phyloP scores from a whole-genome alignment of 2,113 vertebrate genomes.

The Passer domesticus region DNA sequence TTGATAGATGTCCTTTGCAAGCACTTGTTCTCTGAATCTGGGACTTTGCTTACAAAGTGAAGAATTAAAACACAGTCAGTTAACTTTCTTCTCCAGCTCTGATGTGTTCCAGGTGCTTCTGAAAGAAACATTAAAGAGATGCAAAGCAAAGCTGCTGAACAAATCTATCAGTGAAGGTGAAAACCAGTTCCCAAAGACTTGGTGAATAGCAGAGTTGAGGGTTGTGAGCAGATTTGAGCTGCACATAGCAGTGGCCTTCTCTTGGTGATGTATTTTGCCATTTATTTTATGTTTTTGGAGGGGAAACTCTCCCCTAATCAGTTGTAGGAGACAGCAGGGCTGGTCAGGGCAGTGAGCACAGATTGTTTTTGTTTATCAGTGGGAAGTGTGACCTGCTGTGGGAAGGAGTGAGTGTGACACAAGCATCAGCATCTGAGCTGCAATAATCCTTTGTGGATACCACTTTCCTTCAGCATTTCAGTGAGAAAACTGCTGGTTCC shows the following conservation, averaged over 20 bases:
- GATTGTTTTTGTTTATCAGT: not conserved
- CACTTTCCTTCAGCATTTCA: not conserved
- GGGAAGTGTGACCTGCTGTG: not conserved
- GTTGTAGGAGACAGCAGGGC: not conserved
- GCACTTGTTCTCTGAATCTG: not conserved
- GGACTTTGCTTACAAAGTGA: conserved; percentile 41
- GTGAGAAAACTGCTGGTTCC: not conserved
- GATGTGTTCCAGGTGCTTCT: conserved; percentile 29
- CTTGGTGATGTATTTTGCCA: not conserved
- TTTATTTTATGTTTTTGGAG: not conserved
- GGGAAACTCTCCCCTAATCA: not conserved
- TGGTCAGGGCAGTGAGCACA: not conserved
- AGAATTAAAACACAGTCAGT: conserved; percentile 10
- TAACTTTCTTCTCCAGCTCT: conserved; percentile 33
- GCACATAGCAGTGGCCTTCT: not conserved
- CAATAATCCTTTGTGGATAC: not conserved
- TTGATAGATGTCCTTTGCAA: conserved; percentile 34
- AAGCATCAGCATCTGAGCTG: not conserved
- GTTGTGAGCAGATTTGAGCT: not conserved
- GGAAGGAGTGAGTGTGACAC: not conserved
- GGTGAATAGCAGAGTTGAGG: not conserved
- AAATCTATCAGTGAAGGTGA: conserved; percentile 11
- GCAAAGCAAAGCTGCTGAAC: not conserved
- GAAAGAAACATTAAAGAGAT: conserved; percentile 37
- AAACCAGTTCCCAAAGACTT: not conserved